These are phyloP conservation scores for Anolis carolinensis DNA, from an alignment of 2,113 vertebrate species.

Conservation along the genomic window DNA sequence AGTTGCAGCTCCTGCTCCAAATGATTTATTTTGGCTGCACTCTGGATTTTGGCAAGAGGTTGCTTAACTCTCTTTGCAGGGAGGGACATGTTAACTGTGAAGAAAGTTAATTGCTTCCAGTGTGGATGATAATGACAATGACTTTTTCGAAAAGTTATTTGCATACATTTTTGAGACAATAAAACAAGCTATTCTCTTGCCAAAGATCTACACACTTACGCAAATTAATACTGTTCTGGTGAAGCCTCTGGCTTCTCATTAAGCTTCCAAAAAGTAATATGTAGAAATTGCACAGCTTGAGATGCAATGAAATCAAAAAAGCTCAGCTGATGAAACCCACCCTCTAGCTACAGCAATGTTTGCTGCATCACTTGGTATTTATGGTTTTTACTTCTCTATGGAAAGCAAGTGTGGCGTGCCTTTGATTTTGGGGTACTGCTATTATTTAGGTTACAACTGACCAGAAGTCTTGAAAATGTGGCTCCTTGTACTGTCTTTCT, in stretches of 20 bases:
- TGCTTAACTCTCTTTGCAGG: constrained; percentile 60
- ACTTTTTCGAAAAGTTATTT: constrained; percentile 61
- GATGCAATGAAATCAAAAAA: constrained; percentile 28
- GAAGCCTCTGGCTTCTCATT: constrained; percentile 25
- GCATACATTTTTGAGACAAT: constrained; percentile 56
- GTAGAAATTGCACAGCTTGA: constrained; percentile 33
- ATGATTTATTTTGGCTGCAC: constrained; percentile 54
- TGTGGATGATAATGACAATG: constrained; percentile 44
- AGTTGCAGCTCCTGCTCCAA: constrained; percentile 25
- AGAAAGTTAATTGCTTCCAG: constrained; percentile 64
- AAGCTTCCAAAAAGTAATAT: constrained; percentile 40
- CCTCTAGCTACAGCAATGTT: background rate
- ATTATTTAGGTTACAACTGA: background rate
- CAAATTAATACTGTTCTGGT: constrained; percentile 34
- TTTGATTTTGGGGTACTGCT: background rate
- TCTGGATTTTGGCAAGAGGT: constrained; percentile 11
- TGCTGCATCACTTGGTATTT: background rate
- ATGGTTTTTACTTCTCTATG: background rate
- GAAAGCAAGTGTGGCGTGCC: background rate
- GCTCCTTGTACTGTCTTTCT: background rate
- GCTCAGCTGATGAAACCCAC: background rate
- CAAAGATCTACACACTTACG: background rate
- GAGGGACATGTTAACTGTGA: constrained; percentile 50
- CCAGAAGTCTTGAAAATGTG: background rate
- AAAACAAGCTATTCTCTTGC: constrained; percentile 48